Evolutionary conservation across 2,797 vertebrate genomes (phyloP), one percentile per base, ranked within the genome.

Genomic region (Siniperca obscura): DNA sequence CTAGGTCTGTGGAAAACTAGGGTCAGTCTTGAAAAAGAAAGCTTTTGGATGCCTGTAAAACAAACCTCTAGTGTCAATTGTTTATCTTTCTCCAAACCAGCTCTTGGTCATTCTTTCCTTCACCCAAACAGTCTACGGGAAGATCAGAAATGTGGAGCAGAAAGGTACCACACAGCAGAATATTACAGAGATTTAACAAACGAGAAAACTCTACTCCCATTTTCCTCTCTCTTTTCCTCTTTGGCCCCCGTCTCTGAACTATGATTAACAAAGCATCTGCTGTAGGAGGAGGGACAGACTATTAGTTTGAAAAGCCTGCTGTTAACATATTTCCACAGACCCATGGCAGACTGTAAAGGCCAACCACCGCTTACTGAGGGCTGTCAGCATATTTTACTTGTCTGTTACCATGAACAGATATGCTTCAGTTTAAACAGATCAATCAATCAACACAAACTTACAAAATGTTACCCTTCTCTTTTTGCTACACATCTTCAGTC

Each of bases 251-350:
- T 83, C 64, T 72, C 74, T 71, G 65, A 79, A 57, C 86, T 83
- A 82, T 90, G 86, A 90, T 90, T 88, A 85, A 85, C 78, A 91
- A 92, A 93, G 91, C 84, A 88, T 90, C 81, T 91, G 91, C 80
- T 71, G 68, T 5, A 69, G 81, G 75, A 78, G 68, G 74, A 73
- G 78, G 78, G 64, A 67, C 44, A 30, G 77, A 27, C 79, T 70
- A 79, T 82, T 85, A 79, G 71, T 70, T 74, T 76, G 75, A 87
- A 74, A 84, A 78, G 77, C 61, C 83, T 81, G 71, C 78, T 89
- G 83, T 89, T 89, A 84, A 87, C 81, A 87, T 85, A 89, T 72
- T 89, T 90, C 75, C 86, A 84, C 77, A 76, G 81, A 71, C 7
- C 68, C 72, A 65, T 57, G 72, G 74, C 76, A 34, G 36, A 75